Evolutionary conservation across 2,797 vertebrate species (phyloP), one percentile per base, ranked within the genome.

Genomic region (Arctocebus calabarensis): DNA sequence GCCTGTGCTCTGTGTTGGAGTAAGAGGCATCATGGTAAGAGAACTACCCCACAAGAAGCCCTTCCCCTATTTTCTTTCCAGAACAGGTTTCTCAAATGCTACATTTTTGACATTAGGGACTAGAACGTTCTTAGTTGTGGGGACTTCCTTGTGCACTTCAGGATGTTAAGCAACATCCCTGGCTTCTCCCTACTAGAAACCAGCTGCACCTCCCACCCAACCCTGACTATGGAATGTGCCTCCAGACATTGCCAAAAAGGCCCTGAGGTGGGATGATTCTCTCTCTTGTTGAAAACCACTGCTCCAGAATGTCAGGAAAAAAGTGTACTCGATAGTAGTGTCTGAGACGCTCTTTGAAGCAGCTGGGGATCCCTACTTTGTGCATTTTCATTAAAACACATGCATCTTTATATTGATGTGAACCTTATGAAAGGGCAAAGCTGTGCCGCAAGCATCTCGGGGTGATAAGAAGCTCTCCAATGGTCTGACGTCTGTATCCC

Each of bases 251-350:
- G 37, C 11, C 27, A 9, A 48, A 48, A 32, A n/a, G 61, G 13
- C 40, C 17, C 8, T 23, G n/a, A 22, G 3, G 7, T 34, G 12
- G 1, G 3, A 5, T n/a, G 75, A 8, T 16, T 12, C 19, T 3
- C 29, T 1, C 20, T 25, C 5, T 85, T 32, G 20, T 27, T 62
- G 25, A 83, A 66, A 96, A 88, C n/a, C 88, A 73, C 81, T 74
- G 20, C 0, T 0, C 1, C 95, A 97, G 97, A 98, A 97, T 97
- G 78, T 88, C 84, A 98, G 98, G 98, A 98, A 98, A 99, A 99
- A 98, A 98, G 98, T 98, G 99, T 98, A 98, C 95, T 97, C 90
- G 97, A 97, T 98, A 98, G 70, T 93, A 94, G 97, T 98, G 98
- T 98, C 98, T 94, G 81, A 55, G 48, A 93, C 91, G 95, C 27